Evolutionary conservation across 2,797 vertebrate genomes (phyloP), one percentile per base, ranked within the genome.

Genomic region (Mormyrops boulengeri): DNA sequence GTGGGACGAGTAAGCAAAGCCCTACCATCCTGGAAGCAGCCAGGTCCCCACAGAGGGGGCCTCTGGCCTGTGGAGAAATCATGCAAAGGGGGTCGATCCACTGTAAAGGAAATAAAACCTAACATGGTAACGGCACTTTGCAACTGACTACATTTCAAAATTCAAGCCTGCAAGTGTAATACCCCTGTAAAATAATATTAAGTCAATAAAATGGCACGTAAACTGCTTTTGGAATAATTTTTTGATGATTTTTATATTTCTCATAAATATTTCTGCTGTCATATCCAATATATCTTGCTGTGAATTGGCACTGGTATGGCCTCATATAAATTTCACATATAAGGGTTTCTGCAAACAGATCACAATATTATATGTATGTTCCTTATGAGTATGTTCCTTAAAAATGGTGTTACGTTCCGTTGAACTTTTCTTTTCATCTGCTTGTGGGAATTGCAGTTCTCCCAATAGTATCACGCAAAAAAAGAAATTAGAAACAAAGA

Each of bases 291-390:
- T 44, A 34, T 22, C 7, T 82, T 19, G 77, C 41, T 82, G 77
- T 47, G 77, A 44, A 82, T 82, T 82, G 41, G 77, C 77, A n/a
- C 41, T 82, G 77, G 7, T 47, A 82, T 82, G 41, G 77, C 19
- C 41, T n/a, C 77, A 82, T 47, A 82, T 82, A 44, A 82, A 82
- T 47, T 82, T 82, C 77, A 82, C 77, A 82, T 82, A n/a, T 47
- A 17, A 82, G 41, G 17, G 19, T 82, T 82, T 11, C 41, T 41
- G 41, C 41, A 82, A 82, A 82, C 41, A 47, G 17, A 19, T 47
- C 19, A n/a, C 2, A 47, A 41, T 41, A n/a, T 47, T 82, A 82
- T 9, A 44, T 9, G 14, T 5, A 73, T 73, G 34, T 41, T 17
- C 34, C 34, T 73, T 38, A 73, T 38, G 14, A 73, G 66, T 17